Percentiles rank a stretch among this genome's conserved stretches.
phyloP scores from a whole-genome alignment of 2,113 vertebrate genomes.

The Apteryx owenii region DNA sequence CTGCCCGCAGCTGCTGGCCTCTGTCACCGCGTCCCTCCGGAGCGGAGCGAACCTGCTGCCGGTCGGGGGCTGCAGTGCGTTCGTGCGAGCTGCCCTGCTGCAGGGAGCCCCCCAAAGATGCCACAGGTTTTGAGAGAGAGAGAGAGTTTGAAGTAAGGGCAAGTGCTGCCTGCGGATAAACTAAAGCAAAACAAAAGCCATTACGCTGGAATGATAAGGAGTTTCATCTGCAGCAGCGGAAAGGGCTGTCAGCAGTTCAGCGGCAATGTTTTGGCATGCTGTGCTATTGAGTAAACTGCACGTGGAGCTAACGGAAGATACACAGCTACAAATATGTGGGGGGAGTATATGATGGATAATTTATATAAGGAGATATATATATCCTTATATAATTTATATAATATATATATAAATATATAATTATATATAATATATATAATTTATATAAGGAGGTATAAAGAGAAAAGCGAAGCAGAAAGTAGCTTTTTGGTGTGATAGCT shows the following conservation, averaged over 20 bases:
- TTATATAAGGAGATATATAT: too few relatives aligned
- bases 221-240: neutral
- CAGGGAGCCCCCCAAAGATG: neutral
- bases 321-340: accelerated
- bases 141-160: neutral
- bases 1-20: too few relatives aligned
- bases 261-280: neutral
- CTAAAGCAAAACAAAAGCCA: neutral
- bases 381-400: too few relatives aligned
- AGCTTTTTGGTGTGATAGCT: neutral
- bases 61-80: neutral
- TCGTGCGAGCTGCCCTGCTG: neutral
- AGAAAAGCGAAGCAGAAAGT: neutral
- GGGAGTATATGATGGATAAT: accelerated
- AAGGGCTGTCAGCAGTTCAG: neutral
- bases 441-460: too few relatives aligned
- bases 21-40: neutral
- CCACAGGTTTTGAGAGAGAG: neutral
- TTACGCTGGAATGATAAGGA: neutral
- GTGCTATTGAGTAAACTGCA: accelerated
- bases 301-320: neutral
- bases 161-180: neutral
- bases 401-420: too few relatives aligned
- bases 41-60: accelerated
- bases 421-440: too few relatives aligned